Base-by-base conservation (phyloP, 1,140 invertebrate species). In the Pygmarrhopalites habei region DNA sequence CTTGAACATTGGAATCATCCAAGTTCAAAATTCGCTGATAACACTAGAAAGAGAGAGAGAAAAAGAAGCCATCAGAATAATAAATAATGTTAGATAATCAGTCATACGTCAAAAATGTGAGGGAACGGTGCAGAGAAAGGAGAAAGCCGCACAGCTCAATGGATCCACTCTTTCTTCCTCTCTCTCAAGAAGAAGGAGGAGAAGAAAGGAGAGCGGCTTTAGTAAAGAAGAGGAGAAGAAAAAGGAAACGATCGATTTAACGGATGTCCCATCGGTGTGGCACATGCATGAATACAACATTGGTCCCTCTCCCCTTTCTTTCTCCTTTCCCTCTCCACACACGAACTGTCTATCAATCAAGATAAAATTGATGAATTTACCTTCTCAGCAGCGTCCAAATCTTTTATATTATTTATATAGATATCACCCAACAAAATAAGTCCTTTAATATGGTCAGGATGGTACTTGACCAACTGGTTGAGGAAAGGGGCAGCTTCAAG, bases 351-450 rank as follows among this genome's bases (percentile, higher is more conserved):
- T n/a, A n/a, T n/a, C n/a, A n/a, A n/a, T n/a, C n/a, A n/a, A n/a
- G n/a, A n/a, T n/a, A n/a, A n/a, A n/a, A n/a, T n/a, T n/a, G n/a
- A n/a, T n/a, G n/a, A 32, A 79, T 82, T 84, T 76, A 91, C 89
- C 74, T 85, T 88, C 78, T 94, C 90, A 25, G 92, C 92, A 1
- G 89, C 88, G 73, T 93, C 89, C 71, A 96, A 75, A 77, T 98
- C 92, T 74, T 95, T 95, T 67, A 95, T 87, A 66, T 89, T 88
- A 75, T 97, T 98, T 43, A 98, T 93, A 75, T 95, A 95, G 71
- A 98, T 95, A 74, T 98, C 95, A 17, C 94, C 94, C 5, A 97
- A 79, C 19, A 98, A 79, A 65, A 97, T 95, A 12, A 95, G 78
- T 21, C 92, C 94, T 79, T 98, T 98, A 0, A 92, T 85, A 74